Conservation (phyloP, 2,113 vertebrate species). For the Melanocharis versteri region DNA sequence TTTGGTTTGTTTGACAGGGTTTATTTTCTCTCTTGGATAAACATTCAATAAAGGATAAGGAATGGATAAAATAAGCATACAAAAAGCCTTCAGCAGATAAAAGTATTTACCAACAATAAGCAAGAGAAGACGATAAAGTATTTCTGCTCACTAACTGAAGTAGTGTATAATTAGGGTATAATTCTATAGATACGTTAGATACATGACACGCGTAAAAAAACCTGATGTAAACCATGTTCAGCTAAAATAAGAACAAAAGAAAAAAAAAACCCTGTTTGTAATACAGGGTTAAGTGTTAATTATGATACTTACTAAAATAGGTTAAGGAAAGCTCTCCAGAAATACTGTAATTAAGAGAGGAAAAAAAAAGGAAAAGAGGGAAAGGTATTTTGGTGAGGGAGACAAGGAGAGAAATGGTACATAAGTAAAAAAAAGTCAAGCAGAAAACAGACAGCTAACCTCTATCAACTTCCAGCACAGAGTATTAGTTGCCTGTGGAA, state of each 20-base stretch:
- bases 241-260: background rate
- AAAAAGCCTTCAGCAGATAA: background rate
- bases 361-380: background rate
- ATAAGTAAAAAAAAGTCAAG: background rate
- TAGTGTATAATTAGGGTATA: background rate
- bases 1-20: background rate
- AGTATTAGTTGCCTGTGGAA: background rate
- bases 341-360: background rate
- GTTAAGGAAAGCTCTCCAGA: conserved; percentile 4
- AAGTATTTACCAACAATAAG: background rate
- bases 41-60: background rate
- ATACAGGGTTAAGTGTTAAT: background rate
- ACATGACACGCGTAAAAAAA: background rate
- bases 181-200: background rate
- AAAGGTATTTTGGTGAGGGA: background rate
- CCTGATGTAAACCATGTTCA: background rate
- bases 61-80: background rate
- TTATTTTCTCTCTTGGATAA: background rate
- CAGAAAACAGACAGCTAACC: background rate
- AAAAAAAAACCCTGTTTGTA: background rate
- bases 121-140: background rate
- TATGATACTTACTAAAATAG: background rate
- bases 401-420: background rate
- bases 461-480: background rate
- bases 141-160: background rate